phyloP scores from a whole-genome alignment of 2,113 vertebrate species.

The Cricetomys ansorgei region DNA sequence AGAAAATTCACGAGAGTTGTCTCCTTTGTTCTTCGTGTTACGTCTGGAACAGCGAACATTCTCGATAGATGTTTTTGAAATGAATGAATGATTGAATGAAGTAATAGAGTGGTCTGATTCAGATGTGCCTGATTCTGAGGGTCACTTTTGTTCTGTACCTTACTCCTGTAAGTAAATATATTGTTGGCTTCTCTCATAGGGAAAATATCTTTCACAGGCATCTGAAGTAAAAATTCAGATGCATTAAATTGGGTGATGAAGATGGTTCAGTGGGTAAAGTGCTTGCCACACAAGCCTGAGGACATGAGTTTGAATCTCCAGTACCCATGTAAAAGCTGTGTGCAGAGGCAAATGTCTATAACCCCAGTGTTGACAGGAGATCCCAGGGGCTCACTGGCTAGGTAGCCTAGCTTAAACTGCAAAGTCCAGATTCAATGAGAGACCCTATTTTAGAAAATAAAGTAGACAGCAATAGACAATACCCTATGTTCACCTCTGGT shows the following conservation, averaged over 20 bases:
- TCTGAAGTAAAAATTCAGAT: slow-evolving; percentile 1
- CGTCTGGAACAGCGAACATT: neutral
- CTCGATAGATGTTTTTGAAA: slow-evolving; percentile 57
- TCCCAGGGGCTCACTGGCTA: neutral
- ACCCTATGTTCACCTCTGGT: too few relatives aligned
- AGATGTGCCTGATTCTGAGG: neutral
- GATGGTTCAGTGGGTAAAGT: neutral
- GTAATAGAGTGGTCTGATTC: neutral
- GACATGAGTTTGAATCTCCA: neutral
- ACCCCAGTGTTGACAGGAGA: neutral
- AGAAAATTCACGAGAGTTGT: slow-evolving; percentile 41
- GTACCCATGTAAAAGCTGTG: neutral
- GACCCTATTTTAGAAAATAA: neutral
- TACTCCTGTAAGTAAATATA: slow-evolving; percentile 23
- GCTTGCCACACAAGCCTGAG: neutral
- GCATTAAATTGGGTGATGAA: neutral
- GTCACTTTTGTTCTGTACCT: neutral
- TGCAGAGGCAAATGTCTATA: neutral
- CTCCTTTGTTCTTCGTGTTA: slow-evolving; percentile 22
- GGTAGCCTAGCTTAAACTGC: neutral
- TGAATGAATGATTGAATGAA: slow-evolving; percentile 41
- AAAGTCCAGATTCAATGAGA: neutral
- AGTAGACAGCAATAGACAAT: neutral
- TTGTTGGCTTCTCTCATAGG: slow-evolving; percentile 20
- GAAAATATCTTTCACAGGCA: neutral